Evolutionary conservation across 1,140 invertebrate genomes (phyloP).

Genomic region (Drosophila aff.): DNA sequence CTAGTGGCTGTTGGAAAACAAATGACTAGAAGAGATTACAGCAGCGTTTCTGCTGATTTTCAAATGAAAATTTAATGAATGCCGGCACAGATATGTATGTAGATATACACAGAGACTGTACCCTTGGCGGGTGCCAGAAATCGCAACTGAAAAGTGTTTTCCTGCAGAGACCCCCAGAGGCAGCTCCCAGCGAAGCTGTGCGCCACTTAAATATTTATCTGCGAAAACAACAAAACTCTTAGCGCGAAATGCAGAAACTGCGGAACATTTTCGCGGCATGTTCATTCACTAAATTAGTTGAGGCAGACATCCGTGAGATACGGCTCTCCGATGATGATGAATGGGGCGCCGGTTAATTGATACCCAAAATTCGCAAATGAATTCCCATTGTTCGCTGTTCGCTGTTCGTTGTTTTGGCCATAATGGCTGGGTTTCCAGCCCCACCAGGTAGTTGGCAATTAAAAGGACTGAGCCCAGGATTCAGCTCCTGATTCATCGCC

Average conservation of each 20-base stretch:
- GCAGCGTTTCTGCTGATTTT: conserved; percentile 78
- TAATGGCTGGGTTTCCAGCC: background rate
- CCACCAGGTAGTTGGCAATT: conserved; percentile 43
- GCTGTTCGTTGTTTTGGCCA: conserved; percentile 6
- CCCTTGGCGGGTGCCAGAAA: conserved; percentile 38
- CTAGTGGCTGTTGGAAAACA: conserved; percentile 59
- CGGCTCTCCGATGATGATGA: conserved; percentile 28
- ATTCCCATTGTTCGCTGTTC: conserved; percentile 41
- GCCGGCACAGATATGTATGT: conserved; percentile 16
- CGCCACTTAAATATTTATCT: conserved; percentile 72
- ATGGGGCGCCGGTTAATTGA: conserved; percentile 67
- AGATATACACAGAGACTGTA: background rate
- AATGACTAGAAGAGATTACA: conserved; percentile 72
- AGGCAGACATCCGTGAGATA: conserved; percentile 75
- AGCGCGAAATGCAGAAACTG: conserved; percentile 55
- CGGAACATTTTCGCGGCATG: conserved; percentile 61
- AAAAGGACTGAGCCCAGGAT: conserved; percentile 40
- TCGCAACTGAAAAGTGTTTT: conserved; percentile 51
- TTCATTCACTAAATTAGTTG: conserved; percentile 74
- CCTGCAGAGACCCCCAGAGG: conserved; percentile 16
- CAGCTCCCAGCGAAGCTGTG: background rate
- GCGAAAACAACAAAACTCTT: conserved; percentile 4
- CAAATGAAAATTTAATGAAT: conserved; percentile 82
- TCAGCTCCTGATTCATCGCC: conserved; percentile 34
- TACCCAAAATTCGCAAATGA: conserved; percentile 49